A percentile compares a stretch with the other conserved stretches of the same genome.
Conservation (phyloP, 1,140 invertebrate species). For the Trachelipus rathkii region DNA sequence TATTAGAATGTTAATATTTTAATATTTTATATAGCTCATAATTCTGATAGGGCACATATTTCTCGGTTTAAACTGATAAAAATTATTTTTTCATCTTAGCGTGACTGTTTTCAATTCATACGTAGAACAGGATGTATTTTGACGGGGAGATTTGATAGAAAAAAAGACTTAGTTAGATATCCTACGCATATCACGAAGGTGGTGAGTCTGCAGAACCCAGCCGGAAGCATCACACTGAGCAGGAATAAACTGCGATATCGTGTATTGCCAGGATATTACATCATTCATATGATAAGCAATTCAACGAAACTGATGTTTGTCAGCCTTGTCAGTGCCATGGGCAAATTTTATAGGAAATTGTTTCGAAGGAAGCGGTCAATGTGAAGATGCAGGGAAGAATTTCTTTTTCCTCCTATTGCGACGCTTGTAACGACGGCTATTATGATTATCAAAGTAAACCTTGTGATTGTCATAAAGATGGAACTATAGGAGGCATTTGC, state of each 20-base stretch:
- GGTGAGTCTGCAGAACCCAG: constrained; percentile 91
- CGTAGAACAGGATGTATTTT: constrained; percentile 80
- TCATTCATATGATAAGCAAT: constrained; percentile 70
- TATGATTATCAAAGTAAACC: constrained; percentile 88
- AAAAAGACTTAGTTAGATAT: constrained; percentile 79
- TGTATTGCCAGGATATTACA: constrained; percentile 83
- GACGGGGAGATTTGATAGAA: constrained; percentile 77
- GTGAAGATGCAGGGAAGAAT: constrained; percentile 84
- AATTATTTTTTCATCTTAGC: constrained; percentile 58
- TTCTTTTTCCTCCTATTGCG: constrained; percentile 73
- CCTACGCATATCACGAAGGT: constrained; percentile 81
- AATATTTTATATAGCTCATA: no score
- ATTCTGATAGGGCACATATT: no score
- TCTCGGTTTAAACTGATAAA: neutral
- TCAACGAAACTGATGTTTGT: constrained; percentile 88
- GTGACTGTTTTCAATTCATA: constrained; percentile 95
- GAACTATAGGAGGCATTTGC: constrained; percentile 79
- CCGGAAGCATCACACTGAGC: constrained; percentile 86
- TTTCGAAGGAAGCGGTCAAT: constrained; percentile 81
- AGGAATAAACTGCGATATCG: constrained; percentile 94
- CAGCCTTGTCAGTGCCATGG: constrained; percentile 82
- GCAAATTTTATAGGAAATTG: constrained; percentile 88
- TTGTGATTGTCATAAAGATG: constrained; percentile 89
- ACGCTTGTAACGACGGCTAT: constrained; percentile 82
- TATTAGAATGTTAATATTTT: no score